Conservation (phyloP, 2,797 vertebrate genomes). For the Bryconaethiops microstoma region DNA sequence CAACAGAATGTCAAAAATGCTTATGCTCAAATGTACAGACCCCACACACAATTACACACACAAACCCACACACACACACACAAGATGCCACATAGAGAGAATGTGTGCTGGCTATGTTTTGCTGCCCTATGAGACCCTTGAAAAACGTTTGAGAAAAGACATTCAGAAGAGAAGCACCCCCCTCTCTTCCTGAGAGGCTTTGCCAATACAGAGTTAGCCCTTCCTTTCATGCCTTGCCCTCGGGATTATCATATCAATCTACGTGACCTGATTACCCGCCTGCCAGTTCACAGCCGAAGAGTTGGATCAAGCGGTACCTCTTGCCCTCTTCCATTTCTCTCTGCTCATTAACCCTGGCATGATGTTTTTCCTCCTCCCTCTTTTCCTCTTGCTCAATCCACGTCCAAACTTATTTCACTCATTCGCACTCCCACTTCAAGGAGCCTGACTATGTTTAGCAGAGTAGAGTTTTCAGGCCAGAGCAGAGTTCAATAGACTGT, state of each 20-base stretch:
- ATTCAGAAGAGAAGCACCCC: conserved; percentile 36
- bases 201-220: conserved; percentile 48
- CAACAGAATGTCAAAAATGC: background rate
- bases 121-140: conserved; percentile 20
- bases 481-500: conserved; percentile 33
- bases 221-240: conserved; percentile 51
- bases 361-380: conserved; percentile 39
- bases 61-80: background rate
- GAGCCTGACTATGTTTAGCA: conserved; percentile 20
- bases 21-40: background rate
- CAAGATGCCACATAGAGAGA: conserved; percentile 13
- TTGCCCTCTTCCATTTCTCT: conserved; percentile 51
- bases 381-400: conserved; percentile 18
- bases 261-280: conserved; percentile 55
- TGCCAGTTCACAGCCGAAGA: conserved; percentile 34
- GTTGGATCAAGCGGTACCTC: conserved; percentile 36
- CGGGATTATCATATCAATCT: conserved; percentile 54
- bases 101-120: background rate
- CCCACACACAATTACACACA: background rate
- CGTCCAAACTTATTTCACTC: conserved; percentile 38
- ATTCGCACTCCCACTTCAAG: conserved; percentile 35
- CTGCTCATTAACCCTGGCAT: conserved; percentile 53
- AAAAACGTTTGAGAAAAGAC: conserved; percentile 36
- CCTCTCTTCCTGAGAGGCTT: conserved; percentile 8
- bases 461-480: background rate